Evolutionary conservation across 1,140 invertebrate species (phyloP), one percentile per base, ranked within the genome.

Genomic region (Anoplophora glabripennis): DNA sequence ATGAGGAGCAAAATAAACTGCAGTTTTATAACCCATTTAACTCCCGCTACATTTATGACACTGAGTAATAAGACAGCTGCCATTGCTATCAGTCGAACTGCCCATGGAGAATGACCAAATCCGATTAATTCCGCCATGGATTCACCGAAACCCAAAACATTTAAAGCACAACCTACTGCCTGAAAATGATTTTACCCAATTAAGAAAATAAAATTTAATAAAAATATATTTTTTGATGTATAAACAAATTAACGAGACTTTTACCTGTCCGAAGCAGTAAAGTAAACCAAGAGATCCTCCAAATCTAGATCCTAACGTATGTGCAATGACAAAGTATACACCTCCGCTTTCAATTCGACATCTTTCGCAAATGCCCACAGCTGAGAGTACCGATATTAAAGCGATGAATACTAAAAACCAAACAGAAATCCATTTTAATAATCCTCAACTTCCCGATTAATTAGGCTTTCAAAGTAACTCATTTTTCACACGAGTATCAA

Each of bases 261-360:
- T 74, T 80, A 92, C 90, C 81, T 95, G 95, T 65, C 94, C 95
- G 81, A 98, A 97, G 74, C 93, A 95, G 75, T 98, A 98, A 3
- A 98, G 79, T 51, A 98, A 77, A 44, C 94, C 94, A 12, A 98
- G 81, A 45, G 94, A 87, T 12, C 93, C 94, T 7, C 94, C 96
- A 73, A 96, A 88, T 71, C 92, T 83, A 4, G 92, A 93, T 36
- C 96, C 96, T 8, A 98, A 78, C 3, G 97, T 94, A 74, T 98
- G 93, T 0, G 93, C 92, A 35, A 98, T 77, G 44, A 98, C 80
- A 78, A 96, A 96, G 78, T 98, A 98, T 11, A 98, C 93, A 21
- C 95, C 95, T 28, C 95, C 95, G 79, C 91, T 94, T 79, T 94
- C 91, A 68, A 97, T 89, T 63, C 92, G 84, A 79, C 93, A 96